Evolutionary conservation across 2,888 invertebrate genomes (phyloP).

Genomic region (Thelaira solivaga): DNA sequence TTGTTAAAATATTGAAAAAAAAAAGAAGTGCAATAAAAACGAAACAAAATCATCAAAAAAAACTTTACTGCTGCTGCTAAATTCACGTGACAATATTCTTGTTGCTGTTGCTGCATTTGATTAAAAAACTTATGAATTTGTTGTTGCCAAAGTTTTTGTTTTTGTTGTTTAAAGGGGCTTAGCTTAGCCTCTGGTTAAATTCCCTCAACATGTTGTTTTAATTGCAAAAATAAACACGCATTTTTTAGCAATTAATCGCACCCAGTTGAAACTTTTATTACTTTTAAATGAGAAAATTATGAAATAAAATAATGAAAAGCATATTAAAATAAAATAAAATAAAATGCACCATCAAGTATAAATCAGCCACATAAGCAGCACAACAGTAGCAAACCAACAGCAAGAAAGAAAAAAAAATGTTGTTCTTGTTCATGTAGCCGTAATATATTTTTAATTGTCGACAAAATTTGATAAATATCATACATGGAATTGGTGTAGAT

Average conservation of each 20-base stretch:
- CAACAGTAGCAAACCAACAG: constrained; percentile 34
- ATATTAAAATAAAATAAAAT: constrained; percentile 44
- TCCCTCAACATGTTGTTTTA: constrained; percentile 60
- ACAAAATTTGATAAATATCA: constrained; percentile 61
- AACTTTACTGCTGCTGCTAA: too few species aligned
- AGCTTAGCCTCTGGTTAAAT: constrained; percentile 28
- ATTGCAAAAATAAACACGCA: constrained; percentile 65
- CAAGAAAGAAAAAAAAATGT: constrained; percentile 41
- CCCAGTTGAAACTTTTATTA: constrained; percentile 60
- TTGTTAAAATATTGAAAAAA: not conserved
- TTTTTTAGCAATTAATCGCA: constrained; percentile 64
- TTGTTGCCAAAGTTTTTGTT: constrained; percentile 17
- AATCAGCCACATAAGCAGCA: constrained; percentile 7
- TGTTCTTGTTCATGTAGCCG: constrained; percentile 56
- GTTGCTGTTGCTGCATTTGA: not conserved
- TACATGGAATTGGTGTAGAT: constrained; percentile 60
- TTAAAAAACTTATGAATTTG: not conserved
- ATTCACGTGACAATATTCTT: constrained; percentile 51
- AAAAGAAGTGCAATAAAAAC: not conserved
- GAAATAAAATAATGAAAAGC: constrained; percentile 48
- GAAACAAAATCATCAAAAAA: constrained; percentile 17
- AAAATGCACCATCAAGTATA: constrained; percentile 1
- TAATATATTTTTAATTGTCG: constrained; percentile 69
- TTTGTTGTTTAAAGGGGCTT: not conserved
- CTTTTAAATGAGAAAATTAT: constrained; percentile 60